A percentile compares a stretch with the other conserved stretches of the same genome.
phyloP scores from a whole-genome alignment of 1,140 invertebrate genomes.

The Drosophila ercepeae region DNA sequence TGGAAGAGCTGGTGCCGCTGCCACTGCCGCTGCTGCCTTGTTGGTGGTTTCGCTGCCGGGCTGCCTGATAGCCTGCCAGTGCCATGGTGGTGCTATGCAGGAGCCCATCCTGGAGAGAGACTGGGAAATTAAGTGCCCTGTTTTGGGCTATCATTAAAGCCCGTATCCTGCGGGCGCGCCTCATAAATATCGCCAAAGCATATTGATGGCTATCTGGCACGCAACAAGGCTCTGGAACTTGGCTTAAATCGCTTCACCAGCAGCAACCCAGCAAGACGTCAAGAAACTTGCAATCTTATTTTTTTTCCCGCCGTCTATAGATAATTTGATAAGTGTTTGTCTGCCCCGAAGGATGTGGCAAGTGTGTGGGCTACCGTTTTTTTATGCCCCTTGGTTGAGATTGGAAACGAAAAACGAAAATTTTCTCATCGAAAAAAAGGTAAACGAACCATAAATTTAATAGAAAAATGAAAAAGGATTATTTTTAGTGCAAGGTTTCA shows the following conservation, averaged over 20 bases:
- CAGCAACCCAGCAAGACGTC: conserved; percentile 1
- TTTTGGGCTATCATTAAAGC: conserved; percentile 81
- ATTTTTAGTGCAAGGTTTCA: background rate
- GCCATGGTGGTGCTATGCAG: background rate
- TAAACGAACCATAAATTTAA: too few relatives aligned
- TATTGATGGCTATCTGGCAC: conserved; percentile 78
- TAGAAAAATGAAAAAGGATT: too few relatives aligned
- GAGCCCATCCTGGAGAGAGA: conserved; percentile 16
- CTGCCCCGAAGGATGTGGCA: conserved; percentile 29
- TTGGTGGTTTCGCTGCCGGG: conserved; percentile 17
- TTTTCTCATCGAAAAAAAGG: conserved; percentile 3
- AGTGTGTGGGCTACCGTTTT: conserved; percentile 54
- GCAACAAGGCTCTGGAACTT: conserved; percentile 46
- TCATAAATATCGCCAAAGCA: conserved; percentile 80
- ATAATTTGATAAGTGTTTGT: conserved; percentile 79
- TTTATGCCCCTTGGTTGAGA: background rate
- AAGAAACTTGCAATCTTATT: conserved; percentile 12
- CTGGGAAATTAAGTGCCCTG: conserved; percentile 73
- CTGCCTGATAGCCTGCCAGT: conserved; percentile 10
- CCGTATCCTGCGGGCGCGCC: conserved; percentile 77
- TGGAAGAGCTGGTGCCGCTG: conserved; percentile 1
- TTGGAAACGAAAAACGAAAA: conserved; percentile 4
- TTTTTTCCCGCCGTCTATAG: conserved; percentile 33
- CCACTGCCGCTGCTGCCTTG: conserved; percentile 5
- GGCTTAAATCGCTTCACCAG: conserved; percentile 11